Percentiles rank a stretch among this genome's conserved stretches.
These are phyloP conservation scores for Drosophila arawakana DNA, from an alignment of 1,140 invertebrate genomes.

Conservation along the genomic window DNA sequence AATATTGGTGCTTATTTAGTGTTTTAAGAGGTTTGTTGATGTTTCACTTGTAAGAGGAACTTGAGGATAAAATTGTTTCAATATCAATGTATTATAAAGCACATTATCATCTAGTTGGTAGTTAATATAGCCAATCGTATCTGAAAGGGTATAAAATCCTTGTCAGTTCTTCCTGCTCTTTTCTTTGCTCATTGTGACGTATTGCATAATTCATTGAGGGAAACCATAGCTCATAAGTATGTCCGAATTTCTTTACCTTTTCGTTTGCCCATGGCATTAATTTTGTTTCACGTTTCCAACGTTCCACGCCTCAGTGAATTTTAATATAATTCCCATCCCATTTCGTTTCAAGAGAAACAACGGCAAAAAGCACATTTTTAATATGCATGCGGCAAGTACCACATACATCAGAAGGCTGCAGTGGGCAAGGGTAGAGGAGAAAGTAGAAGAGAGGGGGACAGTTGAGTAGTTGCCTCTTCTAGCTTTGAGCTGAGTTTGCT, in stretches of 20 bases:
- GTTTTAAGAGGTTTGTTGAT: too few species aligned
- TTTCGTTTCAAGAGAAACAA: constrained; percentile 31
- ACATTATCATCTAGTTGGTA: too few species aligned
- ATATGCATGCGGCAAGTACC: constrained; percentile 37
- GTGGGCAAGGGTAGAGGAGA: too few species aligned
- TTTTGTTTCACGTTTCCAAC: constrained; percentile 1
- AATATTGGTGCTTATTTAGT: too few species aligned
- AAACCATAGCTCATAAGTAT: not conserved
- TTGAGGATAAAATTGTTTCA: too few species aligned
- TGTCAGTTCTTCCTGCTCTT: not conserved
- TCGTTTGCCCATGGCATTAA: not conserved
- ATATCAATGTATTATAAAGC: too few species aligned
- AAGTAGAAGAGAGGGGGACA: too few species aligned
- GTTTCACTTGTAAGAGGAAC: too few species aligned
- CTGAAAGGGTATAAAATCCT: not conserved
- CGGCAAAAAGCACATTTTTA: constrained; percentile 42
- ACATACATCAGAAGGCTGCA: not conserved
- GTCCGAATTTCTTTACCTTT: constrained; percentile 14
- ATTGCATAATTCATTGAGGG: constrained; percentile 31
- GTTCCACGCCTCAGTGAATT: constrained; percentile 33
- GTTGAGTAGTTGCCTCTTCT: not conserved
- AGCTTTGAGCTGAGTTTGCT: constrained; percentile 14
- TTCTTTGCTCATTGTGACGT: not conserved
- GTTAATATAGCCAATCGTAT: too few species aligned
- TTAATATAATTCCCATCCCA: constrained; percentile 45